Conservation (phyloP, 2,113 vertebrate genomes). For the Hemibagrus wyckioides region DNA sequence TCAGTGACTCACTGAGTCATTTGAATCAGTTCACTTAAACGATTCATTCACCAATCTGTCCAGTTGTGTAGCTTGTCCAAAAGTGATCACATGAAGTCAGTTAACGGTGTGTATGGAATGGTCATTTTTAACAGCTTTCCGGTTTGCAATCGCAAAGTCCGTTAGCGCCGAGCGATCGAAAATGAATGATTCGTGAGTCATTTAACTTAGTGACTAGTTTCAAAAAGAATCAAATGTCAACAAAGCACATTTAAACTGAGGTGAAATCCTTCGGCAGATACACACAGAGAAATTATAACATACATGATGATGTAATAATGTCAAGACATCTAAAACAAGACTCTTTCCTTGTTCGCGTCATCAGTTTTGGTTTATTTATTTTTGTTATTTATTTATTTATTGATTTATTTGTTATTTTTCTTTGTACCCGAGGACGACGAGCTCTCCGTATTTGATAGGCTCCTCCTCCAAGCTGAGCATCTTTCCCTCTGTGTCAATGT, state of each 20-base stretch:
- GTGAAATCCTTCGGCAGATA: background rate
- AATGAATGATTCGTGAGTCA: background rate
- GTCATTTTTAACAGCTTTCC: background rate
- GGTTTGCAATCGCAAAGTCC: background rate
- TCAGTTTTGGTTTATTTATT: background rate
- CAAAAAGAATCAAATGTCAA: background rate
- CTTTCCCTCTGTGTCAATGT: constrained; percentile 55
- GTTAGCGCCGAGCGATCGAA: background rate
- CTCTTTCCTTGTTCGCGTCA: background rate
- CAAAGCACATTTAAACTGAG: background rate
- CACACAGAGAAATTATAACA: no score
- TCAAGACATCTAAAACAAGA: background rate
- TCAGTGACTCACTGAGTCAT: background rate
- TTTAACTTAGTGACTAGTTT: background rate
- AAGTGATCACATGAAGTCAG: background rate
- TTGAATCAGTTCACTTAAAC: background rate
- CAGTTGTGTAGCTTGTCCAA: background rate
- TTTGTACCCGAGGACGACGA: constrained; percentile 90
- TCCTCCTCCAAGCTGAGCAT: constrained; percentile 91
- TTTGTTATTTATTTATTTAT: background rate
- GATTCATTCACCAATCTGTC: background rate
- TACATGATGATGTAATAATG: background rate
- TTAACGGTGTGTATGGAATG: background rate
- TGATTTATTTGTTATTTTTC: background rate
- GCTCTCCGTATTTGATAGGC: constrained; percentile 92